Base-by-base conservation (phyloP, 2,888 invertebrate genomes). In the Odontomyia ornata region DNA sequence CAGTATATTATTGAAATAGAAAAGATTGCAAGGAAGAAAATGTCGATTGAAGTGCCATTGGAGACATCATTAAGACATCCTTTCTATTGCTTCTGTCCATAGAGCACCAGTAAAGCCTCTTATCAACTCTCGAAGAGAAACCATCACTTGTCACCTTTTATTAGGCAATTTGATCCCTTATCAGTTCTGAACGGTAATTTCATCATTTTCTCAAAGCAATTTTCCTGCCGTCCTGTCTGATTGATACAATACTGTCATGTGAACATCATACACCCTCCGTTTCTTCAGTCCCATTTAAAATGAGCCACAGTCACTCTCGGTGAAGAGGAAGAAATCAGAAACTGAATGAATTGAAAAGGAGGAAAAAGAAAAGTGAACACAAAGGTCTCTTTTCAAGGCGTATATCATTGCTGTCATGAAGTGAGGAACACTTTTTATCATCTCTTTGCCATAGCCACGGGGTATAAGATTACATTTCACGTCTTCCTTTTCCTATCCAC, bases 341-440 rank as follows among this genome's bases (percentile, higher is more conserved):
- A 25, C 36, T 25, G 47, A 15, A 46, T 47, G 47, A 25, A 47
- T 69, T 46, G 2, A 27, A 46, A 46, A 57, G 30, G 56, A 27
- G 21, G 57, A 28, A 28, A 72, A 43, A 67, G 43, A 28, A 56
- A 18, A 43, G 18, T 27, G 72, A 72, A 56, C 13, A 56, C n/a
- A 72, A 60, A 73, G 60, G 43, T 57, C 36, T 5, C 9, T 9
- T 27, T 72, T 25, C 36, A 15, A 27, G 27, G 57, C 73, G 57
- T 73, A 73, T 60, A 60, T 73, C 73, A 73, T 73, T 60, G 30
- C 30, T 36, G 73, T 36, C 60, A 73, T 60, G 60, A 60, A 60
- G 60, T 69, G 47, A 69, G 47, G 15, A 46, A 69, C 47, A 25
- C 47, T 23, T 30, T 65, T 36, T 47, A 47, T 69, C 69, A 47